A percentile compares a stretch with the other conserved stretches of the same genome.
Conservation (phyloP, 2,888 invertebrate species). For the Hyposoter dolosus region DNA sequence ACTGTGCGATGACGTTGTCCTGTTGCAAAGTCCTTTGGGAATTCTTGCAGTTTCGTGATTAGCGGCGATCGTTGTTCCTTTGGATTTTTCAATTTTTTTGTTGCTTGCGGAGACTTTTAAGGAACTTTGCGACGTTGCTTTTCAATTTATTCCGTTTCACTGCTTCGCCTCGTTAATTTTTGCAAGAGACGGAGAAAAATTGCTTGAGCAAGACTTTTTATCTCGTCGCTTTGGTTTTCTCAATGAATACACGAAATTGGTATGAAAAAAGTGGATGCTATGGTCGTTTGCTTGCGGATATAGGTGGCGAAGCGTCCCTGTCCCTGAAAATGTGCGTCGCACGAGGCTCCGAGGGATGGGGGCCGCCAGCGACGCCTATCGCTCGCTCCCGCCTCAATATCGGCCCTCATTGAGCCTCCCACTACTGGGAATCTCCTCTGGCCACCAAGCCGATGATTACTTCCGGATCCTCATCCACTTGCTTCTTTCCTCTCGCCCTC, state of each 20-base stretch:
- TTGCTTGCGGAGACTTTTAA: neutral
- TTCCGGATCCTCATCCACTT: slow-evolving; percentile 55
- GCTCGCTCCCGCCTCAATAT: slow-evolving; percentile 67
- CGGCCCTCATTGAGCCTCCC: slow-evolving; percentile 69
- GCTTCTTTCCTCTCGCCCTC: slow-evolving; percentile 22
- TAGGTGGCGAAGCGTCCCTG: slow-evolving; percentile 57
- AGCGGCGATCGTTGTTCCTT: neutral
- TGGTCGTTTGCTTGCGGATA: slow-evolving; percentile 5
- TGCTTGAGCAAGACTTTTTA: neutral
- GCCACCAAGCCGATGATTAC: slow-evolving; percentile 60
- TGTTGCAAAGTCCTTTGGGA: slow-evolving; percentile 37
- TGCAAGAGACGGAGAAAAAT: neutral
- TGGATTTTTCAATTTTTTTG: neutral
- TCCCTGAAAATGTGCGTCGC: slow-evolving; percentile 64
- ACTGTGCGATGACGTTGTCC: slow-evolving; percentile 47
- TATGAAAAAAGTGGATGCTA: neutral
- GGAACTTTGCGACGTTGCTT: too few species aligned
- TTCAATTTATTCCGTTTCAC: neutral
- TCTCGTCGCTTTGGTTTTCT: neutral
- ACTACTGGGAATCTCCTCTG: slow-evolving; percentile 57
- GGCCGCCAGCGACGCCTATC: slow-evolving; percentile 73
- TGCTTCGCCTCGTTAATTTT: neutral
- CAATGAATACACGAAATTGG: neutral
- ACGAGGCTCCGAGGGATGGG: slow-evolving; percentile 66
- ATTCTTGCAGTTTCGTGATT: slow-evolving; percentile 21